Evolutionary conservation across 2,797 vertebrate genomes (phyloP).

Genomic region (Cyprinella venusta): DNA sequence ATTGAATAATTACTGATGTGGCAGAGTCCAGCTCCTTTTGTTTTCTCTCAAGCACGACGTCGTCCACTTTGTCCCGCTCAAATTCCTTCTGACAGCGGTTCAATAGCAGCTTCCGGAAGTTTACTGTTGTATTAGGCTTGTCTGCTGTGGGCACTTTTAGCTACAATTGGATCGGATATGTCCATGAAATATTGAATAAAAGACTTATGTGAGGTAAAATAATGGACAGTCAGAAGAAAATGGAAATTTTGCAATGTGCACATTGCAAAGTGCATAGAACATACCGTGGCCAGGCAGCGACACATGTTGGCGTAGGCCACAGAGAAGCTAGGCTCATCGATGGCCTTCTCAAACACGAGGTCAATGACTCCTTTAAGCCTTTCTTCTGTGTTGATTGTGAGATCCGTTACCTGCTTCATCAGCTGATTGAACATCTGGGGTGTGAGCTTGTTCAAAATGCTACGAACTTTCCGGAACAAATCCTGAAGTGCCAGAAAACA

Average conservation of each 20-base stretch:
- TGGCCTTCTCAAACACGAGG: slow-evolving; percentile 97
- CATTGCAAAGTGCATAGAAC: slow-evolving; percentile 42
- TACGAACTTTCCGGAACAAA: slow-evolving; percentile 94
- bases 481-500: slow-evolving; percentile 73
- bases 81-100: slow-evolving; percentile 99
- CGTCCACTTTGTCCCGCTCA: slow-evolving; percentile 96
- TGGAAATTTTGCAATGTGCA: not conserved
- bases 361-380: slow-evolving; percentile 97
- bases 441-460: slow-evolving; percentile 97
- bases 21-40: slow-evolving; percentile 95
- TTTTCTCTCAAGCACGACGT: slow-evolving; percentile 95
- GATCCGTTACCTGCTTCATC: slow-evolving; percentile 96
- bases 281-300: slow-evolving; percentile 92
- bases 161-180: slow-evolving; percentile 68
- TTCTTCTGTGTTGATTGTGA: slow-evolving; percentile 96
- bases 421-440: slow-evolving; percentile 98
- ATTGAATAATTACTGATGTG: slow-evolving; percentile 77
- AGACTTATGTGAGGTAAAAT: not conserved
- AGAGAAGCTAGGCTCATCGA: slow-evolving; percentile 96
- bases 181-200: not conserved
- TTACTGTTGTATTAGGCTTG: slow-evolving; percentile 92
- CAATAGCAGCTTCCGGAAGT: slow-evolving; percentile 94
- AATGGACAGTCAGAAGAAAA: not conserved
- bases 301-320: slow-evolving; percentile 99
- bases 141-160: slow-evolving; percentile 95